phyloP scores from a whole-genome alignment of 2,113 vertebrate species.

The Camelus bactrianus region DNA sequence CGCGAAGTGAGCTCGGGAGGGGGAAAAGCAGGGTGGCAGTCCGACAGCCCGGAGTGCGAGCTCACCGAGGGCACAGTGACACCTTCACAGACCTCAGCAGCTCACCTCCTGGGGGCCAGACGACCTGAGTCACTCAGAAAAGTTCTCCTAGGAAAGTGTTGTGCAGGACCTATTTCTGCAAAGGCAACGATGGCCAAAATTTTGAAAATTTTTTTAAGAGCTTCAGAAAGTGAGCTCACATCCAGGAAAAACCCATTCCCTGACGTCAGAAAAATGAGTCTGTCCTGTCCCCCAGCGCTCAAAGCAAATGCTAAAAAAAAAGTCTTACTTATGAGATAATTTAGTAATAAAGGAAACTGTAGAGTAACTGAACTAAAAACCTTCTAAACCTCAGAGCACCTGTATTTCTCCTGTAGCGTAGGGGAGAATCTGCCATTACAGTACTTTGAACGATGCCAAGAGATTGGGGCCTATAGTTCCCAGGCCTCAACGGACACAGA shows the following conservation, averaged over 20 bases:
- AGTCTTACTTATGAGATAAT: background rate
- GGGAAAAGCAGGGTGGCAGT: background rate
- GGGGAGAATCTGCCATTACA: background rate
- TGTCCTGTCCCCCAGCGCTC: background rate
- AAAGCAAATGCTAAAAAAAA: background rate
- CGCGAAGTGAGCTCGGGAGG: background rate
- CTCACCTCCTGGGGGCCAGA: background rate
- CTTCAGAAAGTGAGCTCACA: background rate
- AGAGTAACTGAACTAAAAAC: background rate
- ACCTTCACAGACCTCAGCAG: background rate
- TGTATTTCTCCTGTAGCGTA: background rate
- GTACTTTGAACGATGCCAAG: background rate
- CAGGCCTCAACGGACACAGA: background rate
- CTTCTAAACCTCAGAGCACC: background rate
- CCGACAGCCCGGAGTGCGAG: background rate
- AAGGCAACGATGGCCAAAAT: background rate
- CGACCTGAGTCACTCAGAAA: rapidly evolving
- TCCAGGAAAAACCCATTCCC: background rate
- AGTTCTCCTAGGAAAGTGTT: too few relatives aligned
- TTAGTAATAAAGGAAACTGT: background rate
- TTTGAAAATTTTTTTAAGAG: background rate
- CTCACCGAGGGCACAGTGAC: background rate
- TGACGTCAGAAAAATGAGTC: background rate
- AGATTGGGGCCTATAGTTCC: background rate
- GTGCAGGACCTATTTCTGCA: background rate